A percentile compares a stretch with the other conserved stretches of the same genome.
These are phyloP conservation scores for Enteromius afrohamiltoni DNA, from an alignment of 2,797 vertebrate genomes.

Conservation along the genomic window DNA sequence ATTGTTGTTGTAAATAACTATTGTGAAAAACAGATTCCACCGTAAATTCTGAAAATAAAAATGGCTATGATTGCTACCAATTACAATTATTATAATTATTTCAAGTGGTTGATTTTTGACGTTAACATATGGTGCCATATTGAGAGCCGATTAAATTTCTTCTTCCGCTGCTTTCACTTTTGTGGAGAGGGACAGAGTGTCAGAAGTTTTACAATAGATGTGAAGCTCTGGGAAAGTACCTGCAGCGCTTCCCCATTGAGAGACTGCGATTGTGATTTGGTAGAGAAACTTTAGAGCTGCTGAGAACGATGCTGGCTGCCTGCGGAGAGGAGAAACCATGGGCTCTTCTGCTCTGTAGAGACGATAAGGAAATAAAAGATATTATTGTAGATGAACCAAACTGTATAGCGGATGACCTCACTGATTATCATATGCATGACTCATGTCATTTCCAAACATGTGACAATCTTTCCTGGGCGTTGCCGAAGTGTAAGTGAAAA, in stretches of 20 bases:
- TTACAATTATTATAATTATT: constrained; percentile 53
- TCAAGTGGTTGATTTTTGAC: constrained; percentile 53
- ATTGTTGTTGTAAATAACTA: constrained; percentile 35
- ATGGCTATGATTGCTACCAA: constrained; percentile 53
- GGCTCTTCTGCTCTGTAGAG: constrained; percentile 71
- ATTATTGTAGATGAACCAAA: constrained; percentile 29
- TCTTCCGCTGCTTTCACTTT: constrained; percentile 49
- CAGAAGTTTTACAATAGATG: constrained; percentile 41
- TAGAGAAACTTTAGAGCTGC: constrained; percentile 63
- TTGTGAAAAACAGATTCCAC: neutral
- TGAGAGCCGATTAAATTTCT: constrained; percentile 62
- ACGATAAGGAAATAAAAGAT: constrained; percentile 46
- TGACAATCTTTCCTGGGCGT: neutral
- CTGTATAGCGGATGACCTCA: neutral
- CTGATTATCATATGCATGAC: neutral
- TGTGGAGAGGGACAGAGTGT: neutral
- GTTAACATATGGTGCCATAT: constrained; percentile 56
- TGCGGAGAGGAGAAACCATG: constrained; percentile 66
- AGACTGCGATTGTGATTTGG: constrained; percentile 71
- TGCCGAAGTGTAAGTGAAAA: neutral
- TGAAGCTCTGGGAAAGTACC: constrained; percentile 64
- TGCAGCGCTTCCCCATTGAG: constrained; percentile 78
- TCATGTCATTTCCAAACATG: neutral
- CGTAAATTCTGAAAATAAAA: constrained; percentile 41
- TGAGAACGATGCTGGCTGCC: constrained; percentile 59